A percentile compares a stretch with the other conserved stretches of the same genome.
Conservation (phyloP, 2,113 vertebrate genomes). For the Fulica atra region DNA sequence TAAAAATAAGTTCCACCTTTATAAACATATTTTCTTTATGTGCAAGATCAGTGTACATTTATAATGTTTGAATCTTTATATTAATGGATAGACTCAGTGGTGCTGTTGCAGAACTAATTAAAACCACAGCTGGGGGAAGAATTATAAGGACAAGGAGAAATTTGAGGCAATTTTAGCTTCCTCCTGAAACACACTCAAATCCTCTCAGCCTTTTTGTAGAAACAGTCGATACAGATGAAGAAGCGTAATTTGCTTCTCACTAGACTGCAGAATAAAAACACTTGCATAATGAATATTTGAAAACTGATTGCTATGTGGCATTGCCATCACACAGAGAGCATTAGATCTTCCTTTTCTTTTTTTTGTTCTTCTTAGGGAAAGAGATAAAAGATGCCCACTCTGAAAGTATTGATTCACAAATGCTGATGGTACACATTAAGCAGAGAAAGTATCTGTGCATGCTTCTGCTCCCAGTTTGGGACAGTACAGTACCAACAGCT, state of each 20-base stretch:
- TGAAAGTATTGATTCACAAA: background rate
- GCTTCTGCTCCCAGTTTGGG: background rate
- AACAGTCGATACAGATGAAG: background rate
- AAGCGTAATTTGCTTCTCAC: constrained; percentile 13
- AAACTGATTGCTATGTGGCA: background rate
- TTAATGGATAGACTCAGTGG: background rate
- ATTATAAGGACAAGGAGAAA: constrained; percentile 32
- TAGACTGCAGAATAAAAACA: constrained; percentile 36
- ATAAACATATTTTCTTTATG: background rate
- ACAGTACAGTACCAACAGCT: background rate
- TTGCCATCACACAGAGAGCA: background rate
- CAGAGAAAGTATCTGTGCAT: background rate
- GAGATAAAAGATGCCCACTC: background rate
- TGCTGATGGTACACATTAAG: background rate
- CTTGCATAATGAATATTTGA: constrained; percentile 14
- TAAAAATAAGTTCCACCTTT: background rate
- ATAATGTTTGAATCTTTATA: background rate
- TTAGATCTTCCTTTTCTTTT: background rate
- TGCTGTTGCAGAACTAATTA: constrained; percentile 31
- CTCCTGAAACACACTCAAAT: background rate
- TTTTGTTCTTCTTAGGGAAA: background rate
- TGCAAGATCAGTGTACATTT: background rate
- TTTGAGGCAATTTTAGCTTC: constrained; percentile 15
- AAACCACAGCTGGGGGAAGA: constrained; percentile 26
- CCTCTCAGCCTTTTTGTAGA: background rate